Evolutionary conservation across 1,140 invertebrate genomes (phyloP).

Genomic region (Temnothorax curvispinosus): DNA sequence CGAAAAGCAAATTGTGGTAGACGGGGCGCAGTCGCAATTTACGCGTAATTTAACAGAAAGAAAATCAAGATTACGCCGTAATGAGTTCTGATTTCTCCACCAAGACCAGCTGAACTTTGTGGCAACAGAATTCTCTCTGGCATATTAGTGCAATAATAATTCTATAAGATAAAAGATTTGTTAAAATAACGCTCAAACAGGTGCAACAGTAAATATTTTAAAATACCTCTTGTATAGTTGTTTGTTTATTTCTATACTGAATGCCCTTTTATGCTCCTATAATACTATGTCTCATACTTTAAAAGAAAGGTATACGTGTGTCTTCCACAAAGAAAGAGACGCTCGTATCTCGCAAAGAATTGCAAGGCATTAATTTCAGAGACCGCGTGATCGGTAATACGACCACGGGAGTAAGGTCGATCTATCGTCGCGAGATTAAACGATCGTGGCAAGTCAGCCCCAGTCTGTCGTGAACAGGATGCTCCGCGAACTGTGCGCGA

Average conservation of each 20-base stretch:
- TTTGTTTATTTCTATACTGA: not conserved
- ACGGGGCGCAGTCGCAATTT: not conserved
- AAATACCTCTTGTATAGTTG: not conserved
- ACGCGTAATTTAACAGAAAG: not conserved
- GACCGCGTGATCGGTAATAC: not conserved
- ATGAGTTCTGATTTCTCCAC: not conserved
- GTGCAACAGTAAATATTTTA: not conserved
- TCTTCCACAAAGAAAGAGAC: not conserved
- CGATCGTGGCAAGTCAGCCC: not conserved
- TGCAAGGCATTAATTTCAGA: conserved; percentile 36
- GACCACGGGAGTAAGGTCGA: not conserved
- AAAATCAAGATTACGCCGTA: not conserved
- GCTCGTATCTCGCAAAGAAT: conserved; percentile 17
- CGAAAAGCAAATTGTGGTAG: not conserved
- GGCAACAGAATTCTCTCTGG: not conserved
- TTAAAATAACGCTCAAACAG: not conserved
- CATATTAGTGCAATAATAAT: not conserved
- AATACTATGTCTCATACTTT: not conserved
- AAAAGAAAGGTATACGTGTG: not conserved
- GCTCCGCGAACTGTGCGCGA: conserved; percentile 5
- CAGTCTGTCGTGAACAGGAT: not conserved
- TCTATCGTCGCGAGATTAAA: conserved; percentile 33
- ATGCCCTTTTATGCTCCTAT: not conserved
- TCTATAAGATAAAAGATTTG: not conserved
- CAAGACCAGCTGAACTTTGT: not conserved